Evolutionary conservation across 2,797 vertebrate genomes (phyloP).

Genomic region (Propithecus perrieri): DNA sequence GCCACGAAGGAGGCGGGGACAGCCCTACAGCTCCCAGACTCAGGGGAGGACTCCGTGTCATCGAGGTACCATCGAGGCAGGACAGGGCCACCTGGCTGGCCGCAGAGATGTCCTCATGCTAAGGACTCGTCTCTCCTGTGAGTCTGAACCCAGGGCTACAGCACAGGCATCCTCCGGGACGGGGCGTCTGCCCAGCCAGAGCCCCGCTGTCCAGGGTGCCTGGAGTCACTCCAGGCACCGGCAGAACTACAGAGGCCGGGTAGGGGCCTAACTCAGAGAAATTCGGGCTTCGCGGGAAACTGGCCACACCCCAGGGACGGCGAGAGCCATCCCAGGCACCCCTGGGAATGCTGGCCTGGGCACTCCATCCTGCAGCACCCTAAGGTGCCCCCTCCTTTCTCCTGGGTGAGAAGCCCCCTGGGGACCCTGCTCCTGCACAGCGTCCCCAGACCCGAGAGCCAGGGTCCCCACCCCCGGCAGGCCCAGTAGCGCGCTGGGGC

Average conservation of each 20-base stretch:
- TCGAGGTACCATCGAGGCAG: fast-evolving
- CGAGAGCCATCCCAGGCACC: too few species aligned
- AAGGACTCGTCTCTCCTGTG: fast-evolving
- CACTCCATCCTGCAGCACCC: fast-evolving
- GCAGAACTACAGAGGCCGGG: neutral
- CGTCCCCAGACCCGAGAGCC: neutral
- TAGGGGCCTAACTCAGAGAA: neutral
- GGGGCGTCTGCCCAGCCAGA: fast-evolving
- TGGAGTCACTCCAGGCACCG: neutral
- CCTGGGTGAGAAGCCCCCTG: neutral
- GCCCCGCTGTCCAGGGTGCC: neutral
- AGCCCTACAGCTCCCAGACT: neutral
- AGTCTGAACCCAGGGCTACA: neutral
- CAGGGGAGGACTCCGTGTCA: neutral
- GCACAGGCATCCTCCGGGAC: fast-evolving
- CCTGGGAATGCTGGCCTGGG: neutral
- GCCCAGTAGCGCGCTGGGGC: neutral
- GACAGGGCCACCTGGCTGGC: neutral
- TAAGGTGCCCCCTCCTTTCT: neutral
- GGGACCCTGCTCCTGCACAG: neutral
- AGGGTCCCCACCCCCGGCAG: neutral
- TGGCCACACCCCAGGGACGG: neutral
- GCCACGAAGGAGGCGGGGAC: neutral
- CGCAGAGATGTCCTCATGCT: neutral
- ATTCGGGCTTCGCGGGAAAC: neutral